Percentiles rank a stretch among this genome's conserved stretches.
Evolutionary conservation across 2,888 invertebrate genomes (phyloP).

Genomic region (Digitonthophagus gazella): DNA sequence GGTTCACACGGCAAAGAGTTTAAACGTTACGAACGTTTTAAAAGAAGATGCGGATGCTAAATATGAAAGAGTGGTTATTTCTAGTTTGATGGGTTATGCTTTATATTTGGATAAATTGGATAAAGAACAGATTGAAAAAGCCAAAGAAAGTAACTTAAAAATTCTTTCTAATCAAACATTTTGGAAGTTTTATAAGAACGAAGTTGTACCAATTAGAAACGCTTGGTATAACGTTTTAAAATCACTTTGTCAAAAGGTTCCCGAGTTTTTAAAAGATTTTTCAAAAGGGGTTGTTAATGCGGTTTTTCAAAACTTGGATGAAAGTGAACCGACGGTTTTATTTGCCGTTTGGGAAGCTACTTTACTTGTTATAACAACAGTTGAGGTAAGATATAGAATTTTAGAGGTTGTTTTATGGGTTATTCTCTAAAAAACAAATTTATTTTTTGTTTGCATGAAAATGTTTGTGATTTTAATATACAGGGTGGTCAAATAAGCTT

Average conservation of each 20-base stretch:
- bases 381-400: slow-evolving; percentile 50
- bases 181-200: slow-evolving; percentile 69
- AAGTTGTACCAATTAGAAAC: slow-evolving; percentile 53
- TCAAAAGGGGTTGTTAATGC: slow-evolving; percentile 58
- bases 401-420: background rate
- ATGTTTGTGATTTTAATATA: too few relatives aligned
- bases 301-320: slow-evolving; percentile 66
- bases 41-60: slow-evolving; percentile 69
- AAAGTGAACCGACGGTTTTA: slow-evolving; percentile 65
- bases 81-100: slow-evolving; percentile 65
- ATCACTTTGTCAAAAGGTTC: slow-evolving; percentile 59
- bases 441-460: background rate
- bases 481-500: too few relatives aligned
- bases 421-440: background rate
- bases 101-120: slow-evolving; percentile 61
- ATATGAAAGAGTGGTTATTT: slow-evolving; percentile 63
- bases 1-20: slow-evolving; percentile 57
- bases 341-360: slow-evolving; percentile 74
- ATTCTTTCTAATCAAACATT: slow-evolving; percentile 63
- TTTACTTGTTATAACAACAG: slow-evolving; percentile 59
- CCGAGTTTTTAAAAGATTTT: slow-evolving; percentile 55
- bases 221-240: slow-evolving; percentile 71
- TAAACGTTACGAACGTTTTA: slow-evolving; percentile 56
- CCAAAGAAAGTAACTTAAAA: slow-evolving; percentile 54
- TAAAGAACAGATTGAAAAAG: slow-evolving; percentile 54